Evolutionary conservation across 2,888 invertebrate species (phyloP), one percentile per base, ranked within the genome.

Genomic region (Elegia similella): DNA sequence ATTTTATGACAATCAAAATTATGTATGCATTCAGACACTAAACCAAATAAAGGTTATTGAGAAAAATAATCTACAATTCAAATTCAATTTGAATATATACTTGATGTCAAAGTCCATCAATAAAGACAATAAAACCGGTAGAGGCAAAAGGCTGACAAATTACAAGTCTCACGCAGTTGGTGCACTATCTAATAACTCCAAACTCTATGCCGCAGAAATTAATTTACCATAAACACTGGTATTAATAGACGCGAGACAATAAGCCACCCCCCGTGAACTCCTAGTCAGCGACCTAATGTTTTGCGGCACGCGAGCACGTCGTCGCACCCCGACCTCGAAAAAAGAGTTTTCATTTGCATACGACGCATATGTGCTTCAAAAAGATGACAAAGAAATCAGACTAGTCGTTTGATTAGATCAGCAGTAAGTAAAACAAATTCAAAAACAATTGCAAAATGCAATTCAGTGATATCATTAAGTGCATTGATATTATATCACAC

Each of bases 171-270:
- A 47, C 38, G 61, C 56, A 62, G 50, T 55, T 61, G 64, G 60
- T 59, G 61, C 59, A 59, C 61, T 62, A 62, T 62, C 57, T 62
- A 59, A 47, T 53, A 62, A 70, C 66, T 66, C 60, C 61, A 57
- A 67, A 67, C 67, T 68, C 68, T 73, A 72, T 70, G 73, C 72
- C 72, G 76, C 73, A 77, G 73, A 83, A 82, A 87, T 84, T 85
- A 86, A 86, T 86, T 86, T 77, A 70, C 78, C 73, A 83, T 84
- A 87, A 82, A 84, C 82, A 81, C 78, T 72, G 78, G 76, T 82
- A 84, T 85, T 84, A 88, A 87, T 88, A 88, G 87, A 85, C 77
- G 79, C 83, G 82, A 88, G 88, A 89, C 88, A 89, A 87, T 86
- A 87, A 83, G 84, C 82, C 80, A 84, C 82, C 88, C 84, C 81